phyloP scores from a whole-genome alignment of 2,113 vertebrate genomes.

The Sula dactylatra region DNA sequence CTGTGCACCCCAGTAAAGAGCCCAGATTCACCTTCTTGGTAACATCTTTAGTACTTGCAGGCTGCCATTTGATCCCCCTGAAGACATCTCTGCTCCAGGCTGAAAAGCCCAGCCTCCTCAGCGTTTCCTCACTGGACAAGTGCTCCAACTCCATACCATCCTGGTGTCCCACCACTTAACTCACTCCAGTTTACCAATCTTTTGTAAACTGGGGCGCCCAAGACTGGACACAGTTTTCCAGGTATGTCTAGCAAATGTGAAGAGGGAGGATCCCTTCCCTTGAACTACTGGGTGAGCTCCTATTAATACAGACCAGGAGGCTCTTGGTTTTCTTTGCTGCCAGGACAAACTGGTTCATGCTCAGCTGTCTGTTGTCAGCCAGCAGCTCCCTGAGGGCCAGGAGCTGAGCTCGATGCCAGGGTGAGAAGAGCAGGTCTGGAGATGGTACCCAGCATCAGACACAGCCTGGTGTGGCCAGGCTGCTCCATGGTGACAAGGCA shows the following conservation, averaged over 20 bases:
- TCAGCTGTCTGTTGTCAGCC: background rate
- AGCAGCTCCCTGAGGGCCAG: background rate
- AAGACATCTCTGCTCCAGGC: background rate
- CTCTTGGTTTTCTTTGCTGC: background rate
- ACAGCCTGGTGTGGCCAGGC: background rate
- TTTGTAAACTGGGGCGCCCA: no score
- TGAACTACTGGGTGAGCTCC: background rate
- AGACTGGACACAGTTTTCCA: background rate
- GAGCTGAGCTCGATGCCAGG: background rate
- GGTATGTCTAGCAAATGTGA: background rate
- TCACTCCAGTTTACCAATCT: background rate
- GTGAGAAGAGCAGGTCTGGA: background rate
- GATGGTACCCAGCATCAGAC: background rate
- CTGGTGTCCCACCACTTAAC: background rate
- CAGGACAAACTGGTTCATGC: background rate
- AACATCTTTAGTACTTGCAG: background rate
- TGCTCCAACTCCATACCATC: background rate
- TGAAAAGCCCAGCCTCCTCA: background rate
- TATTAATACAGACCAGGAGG: background rate
- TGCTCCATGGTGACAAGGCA: background rate
- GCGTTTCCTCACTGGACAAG: background rate
- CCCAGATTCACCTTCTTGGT: background rate
- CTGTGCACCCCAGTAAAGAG: background rate
- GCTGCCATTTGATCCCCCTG: background rate
- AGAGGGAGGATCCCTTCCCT: background rate